Conservation (phyloP, 2,797 vertebrate species). For the Gymnothorax javanicus region DNA sequence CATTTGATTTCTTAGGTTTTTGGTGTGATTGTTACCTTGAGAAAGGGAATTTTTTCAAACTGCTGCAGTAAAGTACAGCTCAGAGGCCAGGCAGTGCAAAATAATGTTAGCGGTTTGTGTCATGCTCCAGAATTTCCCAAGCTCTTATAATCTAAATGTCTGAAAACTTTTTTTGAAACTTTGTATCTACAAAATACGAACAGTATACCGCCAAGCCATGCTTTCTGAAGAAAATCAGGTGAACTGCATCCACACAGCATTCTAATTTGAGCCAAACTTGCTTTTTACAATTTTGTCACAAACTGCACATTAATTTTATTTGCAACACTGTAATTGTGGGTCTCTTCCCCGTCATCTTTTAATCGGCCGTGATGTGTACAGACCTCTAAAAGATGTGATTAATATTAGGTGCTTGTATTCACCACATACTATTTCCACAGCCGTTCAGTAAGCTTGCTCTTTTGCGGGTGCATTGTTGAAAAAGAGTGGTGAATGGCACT, state of each 20-base stretch:
- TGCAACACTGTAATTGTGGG: not conserved
- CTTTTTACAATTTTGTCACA: not conserved
- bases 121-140: no score
- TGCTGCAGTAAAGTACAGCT: not conserved
- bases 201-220: not conserved
- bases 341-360: not conserved
- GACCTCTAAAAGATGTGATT: not conserved
- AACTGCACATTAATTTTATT: not conserved
- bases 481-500: not conserved
- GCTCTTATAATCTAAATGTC: no score
- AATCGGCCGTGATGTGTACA: not conserved
- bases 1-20: not conserved
- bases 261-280: not conserved
- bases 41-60: not conserved
- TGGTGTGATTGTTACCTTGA: not conserved
- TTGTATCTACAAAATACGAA: no score
- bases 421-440: not conserved
- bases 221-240: not conserved
- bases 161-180: no score
- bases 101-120: no score
- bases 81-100: not conserved
- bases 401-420: not conserved
- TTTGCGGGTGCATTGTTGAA: not conserved
- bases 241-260: not conserved
- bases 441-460: not conserved